A percentile compares a stretch with the other conserved stretches of the same genome.
Conservation (phyloP, 2,113 vertebrate species). For the Aythya baeri region DNA sequence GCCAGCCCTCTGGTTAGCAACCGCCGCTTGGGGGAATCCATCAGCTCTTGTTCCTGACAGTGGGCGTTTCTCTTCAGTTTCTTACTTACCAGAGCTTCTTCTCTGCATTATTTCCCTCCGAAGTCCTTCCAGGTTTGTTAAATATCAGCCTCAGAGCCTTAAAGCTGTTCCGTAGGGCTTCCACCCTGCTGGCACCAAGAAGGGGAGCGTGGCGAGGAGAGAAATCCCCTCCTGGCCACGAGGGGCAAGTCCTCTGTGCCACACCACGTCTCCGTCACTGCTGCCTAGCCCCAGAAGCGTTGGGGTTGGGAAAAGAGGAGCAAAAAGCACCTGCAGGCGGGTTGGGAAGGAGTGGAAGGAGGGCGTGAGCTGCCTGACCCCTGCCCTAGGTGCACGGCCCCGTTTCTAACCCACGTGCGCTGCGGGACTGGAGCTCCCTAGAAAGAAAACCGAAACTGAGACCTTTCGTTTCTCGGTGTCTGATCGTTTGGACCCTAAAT, state of each 20-base stretch:
- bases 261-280: background rate
- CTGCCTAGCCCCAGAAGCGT: background rate
- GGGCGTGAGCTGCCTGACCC: background rate
- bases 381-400: background rate
- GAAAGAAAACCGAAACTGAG: background rate
- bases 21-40: fast-evolving
- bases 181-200: fast-evolving
- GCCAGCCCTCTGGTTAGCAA: background rate
- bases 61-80: background rate
- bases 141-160: background rate
- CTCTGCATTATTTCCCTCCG: background rate
- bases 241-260: background rate
- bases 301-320: background rate
- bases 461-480: background rate
- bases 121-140: background rate
- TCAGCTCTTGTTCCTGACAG: background rate
- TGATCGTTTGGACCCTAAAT: background rate
- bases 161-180: background rate
- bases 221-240: background rate
- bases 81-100: background rate
- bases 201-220: no score
- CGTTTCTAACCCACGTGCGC: background rate
- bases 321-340: no score
- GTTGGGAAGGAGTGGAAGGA: background rate
- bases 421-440: background rate